phyloP scores from a whole-genome alignment of 2,888 invertebrate species.

The Azorinus chamasolen region DNA sequence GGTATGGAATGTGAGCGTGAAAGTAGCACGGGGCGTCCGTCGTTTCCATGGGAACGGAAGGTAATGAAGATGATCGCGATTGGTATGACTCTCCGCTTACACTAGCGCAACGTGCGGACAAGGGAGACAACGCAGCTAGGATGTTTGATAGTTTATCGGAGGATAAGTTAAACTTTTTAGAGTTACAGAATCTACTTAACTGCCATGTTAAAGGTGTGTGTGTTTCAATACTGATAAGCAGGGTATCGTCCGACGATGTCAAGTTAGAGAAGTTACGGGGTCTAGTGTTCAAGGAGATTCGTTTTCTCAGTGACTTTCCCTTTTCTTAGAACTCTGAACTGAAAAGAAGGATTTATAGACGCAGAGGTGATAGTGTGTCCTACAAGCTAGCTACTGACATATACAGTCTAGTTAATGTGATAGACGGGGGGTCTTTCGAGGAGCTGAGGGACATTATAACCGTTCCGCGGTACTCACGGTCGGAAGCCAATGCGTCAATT shows the following conservation, averaged over 20 bases:
- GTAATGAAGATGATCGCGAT: too few species aligned
- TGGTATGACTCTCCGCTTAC: too few species aligned
- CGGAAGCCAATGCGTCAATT: too few species aligned
- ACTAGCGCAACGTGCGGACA: too few species aligned
- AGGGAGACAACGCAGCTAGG: too few species aligned
- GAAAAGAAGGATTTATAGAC: not conserved
- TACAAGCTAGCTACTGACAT: conserved; percentile 1
- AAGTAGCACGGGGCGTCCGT: too few species aligned
- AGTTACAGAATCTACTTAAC: not conserved
- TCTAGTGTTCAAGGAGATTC: not conserved
- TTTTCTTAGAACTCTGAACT: not conserved
- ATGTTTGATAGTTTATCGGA: too few species aligned
- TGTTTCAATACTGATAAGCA: not conserved
- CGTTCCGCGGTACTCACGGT: not conserved
- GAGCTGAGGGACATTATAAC: conserved; percentile 2
- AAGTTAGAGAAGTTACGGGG: not conserved
- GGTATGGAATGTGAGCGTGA: too few species aligned
- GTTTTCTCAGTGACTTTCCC: not conserved
- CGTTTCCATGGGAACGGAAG: too few species aligned
- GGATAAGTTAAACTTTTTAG: too few species aligned
- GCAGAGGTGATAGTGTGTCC: conserved; percentile 2
- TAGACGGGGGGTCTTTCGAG: not conserved
- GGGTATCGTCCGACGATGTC: not conserved
- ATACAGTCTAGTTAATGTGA: not conserved
- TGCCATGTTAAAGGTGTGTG: not conserved